phyloP scores from a whole-genome alignment of 2,888 invertebrate genomes.

The Tinea pellionella region DNA sequence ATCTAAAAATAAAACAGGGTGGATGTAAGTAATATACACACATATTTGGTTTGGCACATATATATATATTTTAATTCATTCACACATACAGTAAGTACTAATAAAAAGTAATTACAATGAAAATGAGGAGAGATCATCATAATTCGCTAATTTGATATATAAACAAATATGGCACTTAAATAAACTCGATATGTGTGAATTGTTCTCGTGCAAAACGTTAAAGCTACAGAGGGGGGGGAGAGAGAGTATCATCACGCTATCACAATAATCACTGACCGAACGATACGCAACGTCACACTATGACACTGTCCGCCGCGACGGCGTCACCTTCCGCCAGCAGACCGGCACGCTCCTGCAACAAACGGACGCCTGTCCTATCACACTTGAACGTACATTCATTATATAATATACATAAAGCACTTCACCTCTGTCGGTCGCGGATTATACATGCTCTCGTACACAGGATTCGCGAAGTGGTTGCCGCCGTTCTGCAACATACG shows the following conservation, averaged over 20 bases:
- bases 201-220: neutral
- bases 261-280: neutral
- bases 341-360: slow-evolving; percentile 11
- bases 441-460: slow-evolving; percentile 85
- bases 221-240: neutral
- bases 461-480: slow-evolving; percentile 85
- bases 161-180: no score
- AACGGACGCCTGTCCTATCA: neutral
- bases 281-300: neutral
- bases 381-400: neutral
- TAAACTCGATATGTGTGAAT: no score
- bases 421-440: neutral
- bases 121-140: no score
- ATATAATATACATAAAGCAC: no score
- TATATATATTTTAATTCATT: no score
- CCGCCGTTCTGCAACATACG: slow-evolving; percentile 60
- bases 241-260: neutral
- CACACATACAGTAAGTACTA: no score
- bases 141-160: no score
- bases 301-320: neutral
- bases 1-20: no score
- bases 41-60: no score
- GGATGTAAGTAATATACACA: no score
- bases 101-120: no score
- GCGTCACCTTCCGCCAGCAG: neutral